A percentile compares a stretch with the other conserved stretches of the same genome.
These are phyloP conservation scores for Austrolebias charrua DNA, from an alignment of 2,797 vertebrate genomes.

Conservation along the genomic window DNA sequence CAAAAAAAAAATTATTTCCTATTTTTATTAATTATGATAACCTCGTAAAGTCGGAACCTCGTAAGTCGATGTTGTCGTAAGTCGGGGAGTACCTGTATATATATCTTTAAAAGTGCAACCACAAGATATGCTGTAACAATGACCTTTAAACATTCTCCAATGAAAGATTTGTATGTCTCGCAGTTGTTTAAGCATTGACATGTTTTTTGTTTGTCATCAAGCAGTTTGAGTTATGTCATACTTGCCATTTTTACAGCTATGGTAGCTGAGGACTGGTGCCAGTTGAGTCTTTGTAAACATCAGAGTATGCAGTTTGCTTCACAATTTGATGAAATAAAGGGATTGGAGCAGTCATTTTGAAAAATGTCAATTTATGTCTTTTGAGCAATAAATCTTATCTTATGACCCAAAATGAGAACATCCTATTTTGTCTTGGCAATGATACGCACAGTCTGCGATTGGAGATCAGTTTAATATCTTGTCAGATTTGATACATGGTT, in stretches of 20 bases:
- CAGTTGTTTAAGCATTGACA: constrained; percentile 52
- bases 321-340: constrained; percentile 60
- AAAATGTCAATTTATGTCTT: constrained; percentile 69
- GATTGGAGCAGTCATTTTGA: constrained; percentile 55
- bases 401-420: constrained; percentile 58
- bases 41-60: too few species aligned
- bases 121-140: constrained; percentile 7
- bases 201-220: constrained; percentile 56
- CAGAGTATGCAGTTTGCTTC: constrained; percentile 23
- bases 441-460: constrained; percentile 69
- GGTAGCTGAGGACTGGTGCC: constrained; percentile 35
- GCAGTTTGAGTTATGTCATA: constrained; percentile 50
- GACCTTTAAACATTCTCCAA: constrained; percentile 45
- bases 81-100: too few species aligned
- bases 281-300: constrained; percentile 51
- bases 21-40: too few species aligned
- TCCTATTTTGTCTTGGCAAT: constrained; percentile 57
- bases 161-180: constrained; percentile 52
- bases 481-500: constrained; percentile 70
- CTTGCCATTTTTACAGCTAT: constrained; percentile 37
- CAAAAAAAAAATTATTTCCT: too few species aligned
- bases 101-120: constrained; percentile 1
- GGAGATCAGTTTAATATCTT: constrained; percentile 71
- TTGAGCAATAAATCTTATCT: constrained; percentile 68
- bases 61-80: too few species aligned